Conservation (phyloP, 2,797 vertebrate genomes). For the Sylvia borin region DNA sequence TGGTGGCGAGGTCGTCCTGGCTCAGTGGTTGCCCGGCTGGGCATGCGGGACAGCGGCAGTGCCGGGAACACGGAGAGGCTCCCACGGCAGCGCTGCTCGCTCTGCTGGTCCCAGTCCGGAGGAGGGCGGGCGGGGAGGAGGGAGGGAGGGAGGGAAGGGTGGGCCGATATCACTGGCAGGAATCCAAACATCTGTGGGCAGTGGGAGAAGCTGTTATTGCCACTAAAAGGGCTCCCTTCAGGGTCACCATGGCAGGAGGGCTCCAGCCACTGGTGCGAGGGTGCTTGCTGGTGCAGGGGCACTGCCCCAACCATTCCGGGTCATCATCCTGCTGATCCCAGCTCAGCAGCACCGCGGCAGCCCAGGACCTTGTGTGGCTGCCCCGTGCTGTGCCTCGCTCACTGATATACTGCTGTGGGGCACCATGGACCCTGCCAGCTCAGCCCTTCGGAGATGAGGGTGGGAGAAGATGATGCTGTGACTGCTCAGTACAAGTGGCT, state of each 20-base stretch:
- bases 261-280: neutral
- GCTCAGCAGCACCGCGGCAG: neutral
- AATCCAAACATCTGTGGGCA: conserved; percentile 48
- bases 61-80: neutral
- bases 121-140: conserved; percentile 23
- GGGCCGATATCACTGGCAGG: conserved; percentile 20
- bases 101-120: neutral
- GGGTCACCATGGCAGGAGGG: neutral
- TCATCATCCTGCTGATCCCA: neutral
- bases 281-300: neutral
- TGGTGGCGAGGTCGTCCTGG: neutral
- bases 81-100: neutral
- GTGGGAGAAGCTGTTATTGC: conserved; percentile 2
- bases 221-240: neutral
- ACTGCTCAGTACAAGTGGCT: neutral
- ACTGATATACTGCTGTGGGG: rapidly evolving
- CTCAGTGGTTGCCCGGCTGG: neutral
- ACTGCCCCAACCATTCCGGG: rapidly evolving
- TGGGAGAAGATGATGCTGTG: neutral
- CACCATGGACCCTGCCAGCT: rapidly evolving
- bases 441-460: rapidly evolving
- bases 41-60: rapidly evolving
- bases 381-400: rapidly evolving
- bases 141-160: conserved; percentile 4
- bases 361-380: rapidly evolving